A percentile compares a stretch with the other conserved stretches of the same genome.
phyloP scores from a whole-genome alignment of 2,888 invertebrate genomes.

The Stenotaenia linearis region DNA sequence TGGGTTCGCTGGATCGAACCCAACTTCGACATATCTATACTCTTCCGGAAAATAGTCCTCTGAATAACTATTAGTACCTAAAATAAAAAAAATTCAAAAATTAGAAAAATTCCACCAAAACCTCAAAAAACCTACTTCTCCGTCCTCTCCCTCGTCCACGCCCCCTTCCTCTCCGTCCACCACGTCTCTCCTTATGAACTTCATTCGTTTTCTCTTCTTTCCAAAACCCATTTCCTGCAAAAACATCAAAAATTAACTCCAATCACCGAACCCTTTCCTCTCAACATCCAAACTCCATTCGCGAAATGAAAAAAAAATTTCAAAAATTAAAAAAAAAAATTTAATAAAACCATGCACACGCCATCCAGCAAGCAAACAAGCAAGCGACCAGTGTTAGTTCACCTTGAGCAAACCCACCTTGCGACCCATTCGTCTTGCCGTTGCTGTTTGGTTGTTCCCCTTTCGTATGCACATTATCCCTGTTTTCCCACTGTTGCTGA shows the following conservation, averaged over 20 bases:
- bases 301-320: background rate
- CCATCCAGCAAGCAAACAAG: background rate
- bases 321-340: background rate
- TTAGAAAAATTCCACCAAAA: background rate
- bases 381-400: too few relatives aligned
- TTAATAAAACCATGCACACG: background rate
- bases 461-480: background rate
- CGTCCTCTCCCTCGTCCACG: constrained; percentile 45
- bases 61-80: background rate
- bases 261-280: background rate
- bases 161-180: constrained; percentile 41
- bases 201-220: background rate
- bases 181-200: constrained; percentile 33
- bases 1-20: background rate
- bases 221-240: background rate
- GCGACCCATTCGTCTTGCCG: background rate
- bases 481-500: background rate
- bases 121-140: constrained; percentile 36
- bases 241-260: background rate
- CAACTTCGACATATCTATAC: background rate
- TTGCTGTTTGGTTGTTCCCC: background rate
- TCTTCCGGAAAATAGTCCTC: background rate
- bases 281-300: background rate
- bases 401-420: background rate
- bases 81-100: background rate